Conservation (phyloP, 2,797 vertebrate genomes). For the Muscicapa striata region DNA sequence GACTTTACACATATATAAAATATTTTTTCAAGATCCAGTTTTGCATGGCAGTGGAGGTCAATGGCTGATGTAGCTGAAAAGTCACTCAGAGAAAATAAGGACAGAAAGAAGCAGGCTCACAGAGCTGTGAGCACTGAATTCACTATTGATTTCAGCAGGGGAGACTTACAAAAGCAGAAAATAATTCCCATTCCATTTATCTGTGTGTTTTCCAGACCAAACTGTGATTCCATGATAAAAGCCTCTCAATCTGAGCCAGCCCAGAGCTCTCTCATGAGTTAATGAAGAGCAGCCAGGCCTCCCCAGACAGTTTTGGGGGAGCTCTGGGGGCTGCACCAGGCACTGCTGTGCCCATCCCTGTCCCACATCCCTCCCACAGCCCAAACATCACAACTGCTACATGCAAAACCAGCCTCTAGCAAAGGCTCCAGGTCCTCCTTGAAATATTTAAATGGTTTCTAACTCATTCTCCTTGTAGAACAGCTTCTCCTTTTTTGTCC, state of each 20-base stretch:
- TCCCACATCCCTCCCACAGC: not conserved
- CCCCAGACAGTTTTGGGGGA: not conserved
- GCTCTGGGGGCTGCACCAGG: not conserved
- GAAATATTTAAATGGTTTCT: not conserved
- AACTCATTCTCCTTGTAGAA: not conserved
- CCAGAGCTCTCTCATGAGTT: not conserved
- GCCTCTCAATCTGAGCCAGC: not conserved
- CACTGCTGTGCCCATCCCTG: not conserved
- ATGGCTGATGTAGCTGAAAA: not conserved
- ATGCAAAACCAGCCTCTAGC: not conserved
- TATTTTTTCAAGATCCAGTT: not conserved
- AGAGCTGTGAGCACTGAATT: not conserved
- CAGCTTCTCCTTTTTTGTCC: not conserved
- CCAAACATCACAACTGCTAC: not conserved
- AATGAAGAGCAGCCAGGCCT: constrained; percentile 11
- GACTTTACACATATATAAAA: not conserved
- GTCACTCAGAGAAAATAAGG: not conserved
- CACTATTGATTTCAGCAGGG: constrained; percentile 36
- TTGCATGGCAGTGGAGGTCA: not conserved
- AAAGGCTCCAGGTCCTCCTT: not conserved
- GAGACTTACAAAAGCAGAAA: not conserved
- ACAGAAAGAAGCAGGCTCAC: not conserved
- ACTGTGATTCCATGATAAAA: not conserved
- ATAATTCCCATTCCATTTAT: constrained; percentile 16
- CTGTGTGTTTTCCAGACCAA: not conserved